These are phyloP conservation scores for Drosophila pruinosa DNA, from an alignment of 1,140 invertebrate genomes.

Conservation along the genomic window DNA sequence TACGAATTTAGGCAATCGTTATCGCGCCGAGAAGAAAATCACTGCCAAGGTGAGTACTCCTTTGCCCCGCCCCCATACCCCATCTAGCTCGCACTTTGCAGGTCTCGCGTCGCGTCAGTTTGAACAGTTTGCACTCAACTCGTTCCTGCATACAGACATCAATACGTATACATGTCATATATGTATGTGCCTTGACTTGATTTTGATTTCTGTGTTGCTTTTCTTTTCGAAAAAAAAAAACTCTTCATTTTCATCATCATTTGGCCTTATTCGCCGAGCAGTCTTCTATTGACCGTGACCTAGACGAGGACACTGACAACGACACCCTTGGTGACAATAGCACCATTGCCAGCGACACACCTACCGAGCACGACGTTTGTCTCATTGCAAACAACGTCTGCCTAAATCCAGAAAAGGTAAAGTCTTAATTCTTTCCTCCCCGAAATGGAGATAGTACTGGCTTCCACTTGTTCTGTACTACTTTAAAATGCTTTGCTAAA, in stretches of 20 bases:
- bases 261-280: conserved; percentile 17
- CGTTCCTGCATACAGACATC: neutral
- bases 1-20: conserved; percentile 75
- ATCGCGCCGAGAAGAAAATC: conserved; percentile 82
- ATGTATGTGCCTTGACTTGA: conserved; percentile 8
- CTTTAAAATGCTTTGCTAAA: conserved; percentile 26
- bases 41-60: conserved; percentile 79
- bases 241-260: conserved; percentile 36
- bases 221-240: conserved; percentile 20
- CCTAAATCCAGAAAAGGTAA: conserved; percentile 54
- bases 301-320: conserved; percentile 58
- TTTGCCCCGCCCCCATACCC: too few species aligned
- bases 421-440: neutral
- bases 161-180: neutral
- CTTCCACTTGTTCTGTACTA: conserved; percentile 29
- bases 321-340: conserved; percentile 59
- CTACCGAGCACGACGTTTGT: conserved; percentile 61
- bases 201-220: conserved; percentile 28
- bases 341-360: conserved; percentile 65
- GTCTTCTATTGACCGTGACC: conserved; percentile 61
- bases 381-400: conserved; percentile 24
- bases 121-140: conserved; percentile 7
- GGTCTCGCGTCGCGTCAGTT: conserved; percentile 11
- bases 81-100: conserved; percentile 14
- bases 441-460: neutral